Evolutionary conservation across 2,113 vertebrate species (phyloP), one percentile per base, ranked within the genome.

Genomic region (Myrmecophaga tridactyla): DNA sequence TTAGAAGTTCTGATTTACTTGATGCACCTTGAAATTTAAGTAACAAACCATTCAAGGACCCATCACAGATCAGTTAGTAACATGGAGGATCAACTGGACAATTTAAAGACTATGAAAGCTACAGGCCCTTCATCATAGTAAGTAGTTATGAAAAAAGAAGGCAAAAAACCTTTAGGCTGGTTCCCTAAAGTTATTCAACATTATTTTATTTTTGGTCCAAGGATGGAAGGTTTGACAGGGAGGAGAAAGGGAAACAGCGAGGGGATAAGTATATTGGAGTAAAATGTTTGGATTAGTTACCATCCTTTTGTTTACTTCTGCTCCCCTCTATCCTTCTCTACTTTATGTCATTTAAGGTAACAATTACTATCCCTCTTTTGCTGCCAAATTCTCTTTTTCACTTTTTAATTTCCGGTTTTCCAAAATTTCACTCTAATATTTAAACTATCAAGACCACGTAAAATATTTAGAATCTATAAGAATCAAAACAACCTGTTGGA

Each of bases 391-490:
- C 9, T 76, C 84, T 91, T 70, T 46, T 62, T 25, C 1, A 56
- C 69, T 81, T 89, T 36, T 41, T 90, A 77, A 92, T 81, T 92
- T 92, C n/a, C 13, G 53, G 23, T 82, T 88, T 94, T 75, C 51
- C 46, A 82, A 18, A 77, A 46, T 62, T 88, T 96, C 84, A 72
- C 21, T 41, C 25, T 76, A 76, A 62, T 34, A 75, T 11, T 27
- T 65, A 41, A 77, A 89, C 29, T 36, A 88, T 13, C 48, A 78
- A 77, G 31, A 48, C 9, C 12, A 86, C 31, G 70, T 6, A 69
- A 63, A 67, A 34, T 29, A 69, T 58, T 73, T 94, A 9, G 84
- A 80, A 83, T 62, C 3, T 29, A 21, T 31, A 75, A 39, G 63
- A 89, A 20, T 82, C 65, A 70, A 48, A 92, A 76, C 34, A 67